phyloP scores from a whole-genome alignment of 2,113 vertebrate genomes.

The Clarias gariepinus region DNA sequence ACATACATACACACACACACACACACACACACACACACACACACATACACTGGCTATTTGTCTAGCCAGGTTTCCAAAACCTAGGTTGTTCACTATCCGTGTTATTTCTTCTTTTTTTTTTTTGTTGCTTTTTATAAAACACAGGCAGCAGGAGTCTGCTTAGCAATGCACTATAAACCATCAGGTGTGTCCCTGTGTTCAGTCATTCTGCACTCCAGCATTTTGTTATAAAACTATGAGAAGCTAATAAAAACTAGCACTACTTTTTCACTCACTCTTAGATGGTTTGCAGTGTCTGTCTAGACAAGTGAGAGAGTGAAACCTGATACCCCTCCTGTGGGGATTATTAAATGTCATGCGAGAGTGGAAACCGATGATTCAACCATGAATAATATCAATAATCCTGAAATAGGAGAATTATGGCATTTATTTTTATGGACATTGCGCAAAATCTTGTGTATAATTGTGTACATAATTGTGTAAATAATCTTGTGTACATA shows the following conservation, averaged over 20 bases:
- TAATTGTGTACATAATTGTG: too few species aligned
- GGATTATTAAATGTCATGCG: not conserved
- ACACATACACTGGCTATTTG: constrained; percentile 11
- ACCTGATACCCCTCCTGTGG: constrained; percentile 8
- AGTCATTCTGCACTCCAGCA: constrained; percentile 33
- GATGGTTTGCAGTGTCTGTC: constrained; percentile 15
- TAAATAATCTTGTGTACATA: too few species aligned
- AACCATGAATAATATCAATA: not conserved
- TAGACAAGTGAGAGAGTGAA: not conserved
- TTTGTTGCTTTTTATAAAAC: not conserved
- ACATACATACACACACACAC: constrained; percentile 2
- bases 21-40: too few species aligned
- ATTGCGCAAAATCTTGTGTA: not conserved
- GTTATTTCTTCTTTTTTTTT: constrained; percentile 22
- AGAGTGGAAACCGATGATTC: not conserved
- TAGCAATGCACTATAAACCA: constrained; percentile 35
- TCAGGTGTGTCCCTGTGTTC: constrained; percentile 1
- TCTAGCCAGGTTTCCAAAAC: constrained; percentile 31
- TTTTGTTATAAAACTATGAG: not conserved
- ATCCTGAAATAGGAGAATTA: constrained; percentile 4
- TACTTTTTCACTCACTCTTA: not conserved
- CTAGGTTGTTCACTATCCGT: not conserved
- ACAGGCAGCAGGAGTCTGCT: constrained; percentile 33
- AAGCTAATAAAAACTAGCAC: not conserved
- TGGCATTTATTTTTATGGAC: not conserved